These are phyloP conservation scores for Xestia c-nigrum DNA, from an alignment of 2,888 invertebrate species.

Conservation along the genomic window DNA sequence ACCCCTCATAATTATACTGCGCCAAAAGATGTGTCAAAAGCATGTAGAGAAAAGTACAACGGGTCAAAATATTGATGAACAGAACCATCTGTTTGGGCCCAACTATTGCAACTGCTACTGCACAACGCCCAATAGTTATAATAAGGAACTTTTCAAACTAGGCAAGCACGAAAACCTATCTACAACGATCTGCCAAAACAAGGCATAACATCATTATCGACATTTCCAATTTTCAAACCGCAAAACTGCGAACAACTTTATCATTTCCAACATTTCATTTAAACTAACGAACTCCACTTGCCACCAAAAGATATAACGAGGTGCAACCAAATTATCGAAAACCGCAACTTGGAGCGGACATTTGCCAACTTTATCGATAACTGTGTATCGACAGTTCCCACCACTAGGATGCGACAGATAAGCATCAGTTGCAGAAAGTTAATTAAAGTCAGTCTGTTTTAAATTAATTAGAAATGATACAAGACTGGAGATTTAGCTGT, in stretches of 20 bases:
- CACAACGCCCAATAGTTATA: too few species aligned
- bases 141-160: neutral
- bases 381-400: slow-evolving; percentile 61
- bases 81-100: neutral
- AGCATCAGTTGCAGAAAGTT: slow-evolving; percentile 80
- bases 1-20: neutral
- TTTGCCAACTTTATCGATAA: slow-evolving; percentile 57
- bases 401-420: slow-evolving; percentile 71
- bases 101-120: neutral
- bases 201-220: slow-evolving; percentile 33
- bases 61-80: neutral
- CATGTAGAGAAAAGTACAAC: neutral
- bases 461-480: slow-evolving; percentile 77
- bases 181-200: slow-evolving; percentile 34
- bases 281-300: slow-evolving; percentile 54
- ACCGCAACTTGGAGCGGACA: slow-evolving; percentile 49
- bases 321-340: slow-evolving; percentile 65
- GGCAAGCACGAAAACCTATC: slow-evolving; percentile 13
- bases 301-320: slow-evolving; percentile 53
- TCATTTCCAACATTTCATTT: slow-evolving; percentile 50
- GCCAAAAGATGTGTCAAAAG: neutral
- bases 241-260: slow-evolving; percentile 46
- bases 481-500: slow-evolving; percentile 42
- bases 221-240: slow-evolving; percentile 37
- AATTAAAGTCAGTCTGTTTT: slow-evolving; percentile 79